phyloP scores from a whole-genome alignment of 2,797 vertebrate species.

The Silurus aristotelis region DNA sequence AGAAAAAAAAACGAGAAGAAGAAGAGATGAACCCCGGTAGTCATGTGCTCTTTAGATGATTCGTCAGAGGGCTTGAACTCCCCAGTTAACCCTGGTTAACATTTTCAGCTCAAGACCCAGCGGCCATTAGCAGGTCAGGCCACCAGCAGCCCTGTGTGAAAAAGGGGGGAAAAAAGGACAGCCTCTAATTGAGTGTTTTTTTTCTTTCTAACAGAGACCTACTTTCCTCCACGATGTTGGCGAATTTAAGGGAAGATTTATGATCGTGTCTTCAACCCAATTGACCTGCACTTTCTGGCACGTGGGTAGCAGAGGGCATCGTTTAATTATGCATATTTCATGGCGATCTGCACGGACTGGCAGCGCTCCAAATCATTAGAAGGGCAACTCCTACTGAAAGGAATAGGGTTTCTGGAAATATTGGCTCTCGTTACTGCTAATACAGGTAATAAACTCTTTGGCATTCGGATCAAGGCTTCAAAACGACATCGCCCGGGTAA shows the following conservation, averaged over 20 bases:
- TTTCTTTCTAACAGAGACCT: constrained; percentile 50
- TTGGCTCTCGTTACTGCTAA: constrained; percentile 10
- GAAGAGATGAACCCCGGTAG: constrained; percentile 22
- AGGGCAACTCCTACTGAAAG: neutral
- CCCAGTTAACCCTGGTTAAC: constrained; percentile 61
- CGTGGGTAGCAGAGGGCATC: constrained; percentile 52
- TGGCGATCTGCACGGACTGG: constrained; percentile 34
- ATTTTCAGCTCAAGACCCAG: constrained; percentile 56
- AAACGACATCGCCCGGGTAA: neutral
- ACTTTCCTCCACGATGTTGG: constrained; percentile 62
- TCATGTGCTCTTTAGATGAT: constrained; percentile 26
- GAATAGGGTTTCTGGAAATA: constrained; percentile 7
- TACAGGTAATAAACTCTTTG: constrained; percentile 25
- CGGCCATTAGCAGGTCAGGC: constrained; percentile 53
- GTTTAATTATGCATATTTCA: constrained; percentile 43
- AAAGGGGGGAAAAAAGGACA: constrained; percentile 30
- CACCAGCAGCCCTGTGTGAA: constrained; percentile 41
- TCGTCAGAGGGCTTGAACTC: constrained; percentile 44
- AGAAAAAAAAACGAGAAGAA: constrained; percentile 40
- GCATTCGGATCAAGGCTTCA: neutral
- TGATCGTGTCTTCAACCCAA: constrained; percentile 56
- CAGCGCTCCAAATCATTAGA: constrained; percentile 24
- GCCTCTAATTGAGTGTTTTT: constrained; percentile 9
- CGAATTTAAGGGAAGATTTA: constrained; percentile 62
- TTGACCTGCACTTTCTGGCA: constrained; percentile 56